Evolutionary conservation across 1,140 invertebrate species (phyloP), one percentile per base, ranked within the genome.

Genomic region (Papilio xuthus): DNA sequence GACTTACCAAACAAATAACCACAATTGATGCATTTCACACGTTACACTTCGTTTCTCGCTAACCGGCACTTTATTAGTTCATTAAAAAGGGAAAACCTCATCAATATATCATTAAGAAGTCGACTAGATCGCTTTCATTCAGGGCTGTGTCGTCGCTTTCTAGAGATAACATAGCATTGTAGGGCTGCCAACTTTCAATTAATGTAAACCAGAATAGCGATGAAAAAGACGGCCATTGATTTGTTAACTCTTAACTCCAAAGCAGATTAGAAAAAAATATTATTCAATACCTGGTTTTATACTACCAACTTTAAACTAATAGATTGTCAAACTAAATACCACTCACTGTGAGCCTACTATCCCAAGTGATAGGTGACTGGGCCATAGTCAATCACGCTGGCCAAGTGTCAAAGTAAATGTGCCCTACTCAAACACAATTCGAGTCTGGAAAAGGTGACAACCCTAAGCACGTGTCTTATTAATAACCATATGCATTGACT

Each of bases 61-160:
- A 47, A 47, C 71, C 71, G 42, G 71, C 50, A 44, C n/a, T 73
- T 71, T 73, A 73, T 67, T 67, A 23, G 23, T 73, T 73, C 20
- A 32, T 13, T 23, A 13, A 73, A 73, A 73, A 73, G 71, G 71
- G 71, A 73, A 73, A 70, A 44, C 10, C 71, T 50, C 23, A 26
- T 73, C 42, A 70, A 70, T 41, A 23, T 73, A n/a, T 47, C 71
- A 42, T 73, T 73, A 47, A 44, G n/a, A 47, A 47, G 12, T n/a
- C 9, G 42, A 73, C 42, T 73, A 15, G 71, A 73, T 73, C 71
- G 71, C 42, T 73, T 73, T 73, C 42, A 73, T 44, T 73, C 42
- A 42, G 37, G 20, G 71, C 42, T 73, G 42, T 47, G 42, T 28
- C 28, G 44, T 9, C 28, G 71, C 71, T 73, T 73, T 73, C 71